Evolutionary conservation across 2,888 invertebrate genomes (phyloP), one percentile per base, ranked within the genome.

Genomic region (Trissoscelio sp.): DNA sequence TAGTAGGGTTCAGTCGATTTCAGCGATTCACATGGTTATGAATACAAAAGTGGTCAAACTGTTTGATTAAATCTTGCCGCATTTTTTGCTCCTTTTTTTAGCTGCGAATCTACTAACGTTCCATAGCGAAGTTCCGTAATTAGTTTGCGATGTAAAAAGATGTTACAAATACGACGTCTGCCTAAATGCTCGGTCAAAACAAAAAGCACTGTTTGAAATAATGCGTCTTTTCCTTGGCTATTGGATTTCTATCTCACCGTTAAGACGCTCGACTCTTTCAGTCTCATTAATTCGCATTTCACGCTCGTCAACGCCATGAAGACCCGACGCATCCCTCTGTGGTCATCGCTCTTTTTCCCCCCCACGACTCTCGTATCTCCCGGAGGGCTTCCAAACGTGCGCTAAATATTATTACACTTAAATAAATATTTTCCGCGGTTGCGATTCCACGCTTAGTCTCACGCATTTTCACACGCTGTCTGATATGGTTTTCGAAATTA

Each of bases 251-350:
- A 55, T 73, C 66, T 53, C 70, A 48, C 72, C 57, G 77, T 75
- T 67, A 70, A 60, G 69, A 72, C 73, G 39, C 75, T 72, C 74
- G 44, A 57, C 74, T 78, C 72, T 79, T 84, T 69, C 58, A 42
- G 70, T 60, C 83, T 81, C 86, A 85, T 86, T 85, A 86, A 86
- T 87, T 84, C 84, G 82, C 72, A 84, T 86, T 87, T 86, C 85
- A 86, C 85, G 85, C 85, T 81, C 85, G 85, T 86, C 86, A 84
- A 81, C 79, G 69, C 69, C 73, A 28, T 46, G 60, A 75, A 77
- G 81, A 73, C 73, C 78, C 78, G 62, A 67, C 81, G 62, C 81
- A 69, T 73, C 81, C 73, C 62, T 66, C 53, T 34, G 66, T 73
- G 77, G 79, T 74, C 82, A 70, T 80, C 78, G 81, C 74, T 72